Evolutionary conservation across 1,140 invertebrate genomes (phyloP), one percentile per base, ranked within the genome.

Genomic region (Brachionus rubens): DNA sequence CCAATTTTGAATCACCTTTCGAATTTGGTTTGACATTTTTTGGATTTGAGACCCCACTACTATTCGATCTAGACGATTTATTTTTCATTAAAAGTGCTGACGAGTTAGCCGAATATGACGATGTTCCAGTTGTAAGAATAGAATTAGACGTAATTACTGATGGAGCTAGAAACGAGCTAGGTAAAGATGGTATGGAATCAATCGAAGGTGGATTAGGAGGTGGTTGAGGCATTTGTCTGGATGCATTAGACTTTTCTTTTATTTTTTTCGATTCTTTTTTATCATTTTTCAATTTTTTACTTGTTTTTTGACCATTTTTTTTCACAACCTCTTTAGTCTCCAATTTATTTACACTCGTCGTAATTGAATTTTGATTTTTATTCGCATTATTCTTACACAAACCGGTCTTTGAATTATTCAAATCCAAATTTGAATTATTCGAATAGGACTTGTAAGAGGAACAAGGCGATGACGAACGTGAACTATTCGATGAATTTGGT

Each of bases 261-360:
- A 33, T 65, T 65, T 65, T 43, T 65, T 65, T 65, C 9, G 36
- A 65, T 43, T 65, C 59, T 43, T 65, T 65, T 65, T 41, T 43
- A 26, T 65, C 59, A 12, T 65, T 65, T 36, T 65, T 65, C 3
- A 36, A 65, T 0, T 33, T 28, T 36, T 28, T 59, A 21, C 54
- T 40, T 2, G 12, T 7, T 19, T 70, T 70, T 36, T 14, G 4
- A n/a, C 21, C 14, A 5, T 48, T 16, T 70, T 50, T 50, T 10
- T 40, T 21, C n/a, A 19, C 1, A 33, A 10, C 24, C 46, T 50
- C 28, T 30, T 21, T 48, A 9, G 4, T 30, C 30, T 36, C 30
- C 12, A 9, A 30, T 54, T 40, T 72, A 14, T 36, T 40, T 12
- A 12, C 14, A 30, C 2, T 72, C 3, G 24, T 28, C 48, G 30